Base-by-base conservation (phyloP, 2,888 invertebrate genomes). In the Spisula subtruncata region DNA sequence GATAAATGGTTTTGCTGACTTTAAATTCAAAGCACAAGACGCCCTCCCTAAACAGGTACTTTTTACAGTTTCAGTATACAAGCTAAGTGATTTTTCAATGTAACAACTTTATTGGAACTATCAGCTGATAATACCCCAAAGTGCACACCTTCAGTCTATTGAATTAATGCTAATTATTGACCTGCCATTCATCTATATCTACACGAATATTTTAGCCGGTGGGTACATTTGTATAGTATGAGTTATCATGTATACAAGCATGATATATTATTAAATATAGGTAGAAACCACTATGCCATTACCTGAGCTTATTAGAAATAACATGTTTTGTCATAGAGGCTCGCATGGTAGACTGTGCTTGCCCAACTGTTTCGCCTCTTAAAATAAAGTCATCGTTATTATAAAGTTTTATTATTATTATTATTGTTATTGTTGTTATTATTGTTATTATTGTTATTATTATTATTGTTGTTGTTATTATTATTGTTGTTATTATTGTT, bases 1-100 rank as follows among this genome's bases (percentile, higher is more conserved):
- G 20, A 25, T 25, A 66, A 66, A 66, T 10, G 8, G 60, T 25
- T 66, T 83, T 56, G 60, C 83, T 10, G 60, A 83, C 83, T 83
- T 83, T 60, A 83, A 56, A 83, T 56, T 35, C 35, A 80, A 80
- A 29, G 20, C 80, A 1, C 20, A 80, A 29, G 81, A 51, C 14
- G 6, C 8, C 8, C 2, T 20, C 8, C 2, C 25, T 25, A 66
- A 66, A 25, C 60, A 66, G 60, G 60, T 66, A 48, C 29, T 60
- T 41, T 56, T 80, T 25, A n/a, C 1, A 66, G 6, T 10, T 66
- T 0, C n/a, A n/a, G 25, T 25, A 66, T 25, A 66, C n/a, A 66
- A 25, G 25, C 60, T 10, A 4, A 56, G 0, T 6, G 1, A n/a
- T 18, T 18, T 18, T 6, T 0, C n/a, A 56, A 18, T 56, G 14